Conservation (phyloP, 2,888 invertebrate genomes). For the Podabrus alpinus region DNA sequence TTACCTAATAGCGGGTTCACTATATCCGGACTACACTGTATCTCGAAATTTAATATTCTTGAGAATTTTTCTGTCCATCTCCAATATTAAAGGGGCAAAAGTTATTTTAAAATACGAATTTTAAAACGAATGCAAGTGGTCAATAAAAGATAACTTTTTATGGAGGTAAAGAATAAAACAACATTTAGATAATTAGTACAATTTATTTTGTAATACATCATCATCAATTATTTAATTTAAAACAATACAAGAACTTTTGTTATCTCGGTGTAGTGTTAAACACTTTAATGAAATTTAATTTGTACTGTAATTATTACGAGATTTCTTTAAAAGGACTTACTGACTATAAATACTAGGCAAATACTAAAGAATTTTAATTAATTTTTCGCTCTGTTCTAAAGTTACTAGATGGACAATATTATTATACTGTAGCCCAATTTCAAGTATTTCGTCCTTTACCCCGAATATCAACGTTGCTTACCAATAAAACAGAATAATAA, state of each 20-base stretch:
- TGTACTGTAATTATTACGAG: slow-evolving; percentile 26
- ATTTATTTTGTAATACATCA: neutral
- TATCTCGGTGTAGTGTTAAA: neutral
- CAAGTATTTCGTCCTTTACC: neutral
- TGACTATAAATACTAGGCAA: neutral
- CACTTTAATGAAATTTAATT: slow-evolving; percentile 14
- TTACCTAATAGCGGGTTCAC: too few relatives aligned
- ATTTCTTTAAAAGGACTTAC: slow-evolving; percentile 3
- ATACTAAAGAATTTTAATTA: neutral
- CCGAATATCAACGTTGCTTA: neutral
- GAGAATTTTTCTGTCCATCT: too few relatives aligned
- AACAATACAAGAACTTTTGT: neutral
- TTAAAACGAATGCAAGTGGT: too few relatives aligned
- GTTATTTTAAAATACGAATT: too few relatives aligned
- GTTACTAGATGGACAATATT: neutral
- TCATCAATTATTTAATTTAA: neutral
- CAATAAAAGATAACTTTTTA: too few relatives aligned
- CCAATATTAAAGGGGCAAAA: too few relatives aligned
- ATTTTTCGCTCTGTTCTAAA: neutral
- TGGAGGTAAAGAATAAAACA: neutral
- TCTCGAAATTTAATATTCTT: too few relatives aligned
- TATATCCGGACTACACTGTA: too few relatives aligned
- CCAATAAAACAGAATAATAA: neutral
- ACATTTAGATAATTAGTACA: neutral
- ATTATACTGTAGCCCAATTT: neutral